Evolutionary conservation across 2,113 vertebrate species (phyloP), one percentile per base, ranked within the genome.

Genomic region (human (Homo sapiens)): DNA sequence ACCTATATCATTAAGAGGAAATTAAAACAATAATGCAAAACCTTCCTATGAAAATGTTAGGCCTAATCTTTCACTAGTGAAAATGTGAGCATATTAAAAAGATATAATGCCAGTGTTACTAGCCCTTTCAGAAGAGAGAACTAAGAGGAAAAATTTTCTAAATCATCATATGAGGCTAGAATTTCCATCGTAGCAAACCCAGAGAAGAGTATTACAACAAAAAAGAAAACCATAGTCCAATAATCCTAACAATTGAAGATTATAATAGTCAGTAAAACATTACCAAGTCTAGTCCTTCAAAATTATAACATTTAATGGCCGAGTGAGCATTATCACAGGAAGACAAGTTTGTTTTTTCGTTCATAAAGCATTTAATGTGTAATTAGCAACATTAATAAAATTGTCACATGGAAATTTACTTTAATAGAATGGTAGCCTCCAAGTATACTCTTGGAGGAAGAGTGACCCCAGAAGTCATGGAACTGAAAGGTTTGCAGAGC

Each of bases 41-140:
- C 0, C 1, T 66, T 8, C 40, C 20, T 18, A 16, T 64, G 18
- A 70, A 73, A 89, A 50, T 22, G 61, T 3, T 9, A 18, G 32
- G 0, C 0, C 11, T 32, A 2, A 23, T 40, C 1, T 16, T 18
- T 64, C 6, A 30, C 6, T 22, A 61, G 27, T 55, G 35, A 94
- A 73, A 64, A 89, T 38, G 30, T 89, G 59, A 89, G 9, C 18
- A 64, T 82, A 27, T 27, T 48, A 48, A 57, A 27, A 40, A 43
- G 12, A 81, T 48, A 83, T n/a, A 72, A 73, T 73, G 32, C 2
- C 10, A 18, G 5, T 59, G n/a, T 52, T 38, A 25, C 12, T 23
- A 66, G 52, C 5, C 2, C 2, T 27, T 70, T 18, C 18, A 89
- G 17, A 52, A 52, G 48, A 35, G 8, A 43, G 1, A n/a, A 12